A percentile compares a stretch with the other conserved stretches of the same genome.
These are phyloP conservation scores for Poecile montanus DNA, from an alignment of 2,797 vertebrate species.

Conservation along the genomic window DNA sequence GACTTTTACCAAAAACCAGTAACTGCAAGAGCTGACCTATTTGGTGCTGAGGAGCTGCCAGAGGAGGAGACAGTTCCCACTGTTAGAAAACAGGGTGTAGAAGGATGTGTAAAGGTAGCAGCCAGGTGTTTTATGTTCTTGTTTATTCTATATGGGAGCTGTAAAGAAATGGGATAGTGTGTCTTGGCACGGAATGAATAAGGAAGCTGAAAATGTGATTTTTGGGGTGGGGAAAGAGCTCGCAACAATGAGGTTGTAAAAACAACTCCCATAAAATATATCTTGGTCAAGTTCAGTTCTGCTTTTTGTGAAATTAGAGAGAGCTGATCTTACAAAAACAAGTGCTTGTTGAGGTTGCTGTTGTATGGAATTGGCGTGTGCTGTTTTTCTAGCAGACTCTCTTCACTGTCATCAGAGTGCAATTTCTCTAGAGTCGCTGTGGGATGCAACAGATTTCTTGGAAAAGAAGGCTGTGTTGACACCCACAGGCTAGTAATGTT, in stretches of 20 bases:
- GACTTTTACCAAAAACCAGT: background rate
- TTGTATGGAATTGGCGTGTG: conserved; percentile 33
- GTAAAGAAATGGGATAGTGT: background rate
- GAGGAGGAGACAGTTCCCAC: background rate
- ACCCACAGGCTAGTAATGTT: conserved; percentile 76
- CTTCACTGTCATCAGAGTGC: conserved; percentile 67
- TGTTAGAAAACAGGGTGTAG: background rate
- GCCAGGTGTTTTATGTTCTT: background rate
- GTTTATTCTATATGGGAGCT: background rate
- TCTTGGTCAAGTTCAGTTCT: conserved; percentile 37
- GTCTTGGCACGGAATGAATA: conserved; percentile 38
- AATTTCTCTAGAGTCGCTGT: conserved; percentile 67
- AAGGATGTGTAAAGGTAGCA: background rate
- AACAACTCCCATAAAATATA: background rate
- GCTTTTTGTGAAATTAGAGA: conserved; percentile 43
- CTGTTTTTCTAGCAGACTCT: conserved; percentile 68
- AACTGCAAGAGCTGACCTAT: background rate
- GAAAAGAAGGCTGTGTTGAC: conserved; percentile 73
- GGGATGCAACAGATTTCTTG: conserved; percentile 75
- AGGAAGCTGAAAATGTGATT: conserved; percentile 33
- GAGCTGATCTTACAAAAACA: conserved; percentile 55
- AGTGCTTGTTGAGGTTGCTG: conserved; percentile 38
- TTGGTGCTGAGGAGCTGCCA: background rate
- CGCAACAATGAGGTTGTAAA: background rate
- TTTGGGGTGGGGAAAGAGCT: background rate